Conservation (phyloP, 2,113 vertebrate genomes). For the Rhinogobius similis region DNA sequence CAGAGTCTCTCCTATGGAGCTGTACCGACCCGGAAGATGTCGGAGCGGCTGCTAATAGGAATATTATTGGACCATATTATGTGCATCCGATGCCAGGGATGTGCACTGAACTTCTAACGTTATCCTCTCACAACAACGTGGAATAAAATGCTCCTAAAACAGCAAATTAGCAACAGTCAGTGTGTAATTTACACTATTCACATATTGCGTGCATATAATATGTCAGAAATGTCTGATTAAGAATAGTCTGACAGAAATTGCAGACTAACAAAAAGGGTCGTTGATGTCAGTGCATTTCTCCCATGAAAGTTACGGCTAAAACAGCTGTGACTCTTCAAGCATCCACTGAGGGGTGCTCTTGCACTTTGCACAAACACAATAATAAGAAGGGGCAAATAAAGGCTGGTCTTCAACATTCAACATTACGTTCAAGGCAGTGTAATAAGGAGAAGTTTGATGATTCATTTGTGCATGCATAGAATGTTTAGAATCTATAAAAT, state of each 20-base stretch:
- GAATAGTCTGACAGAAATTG: background rate
- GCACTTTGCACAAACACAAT: background rate
- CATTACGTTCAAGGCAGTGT: too few species aligned
- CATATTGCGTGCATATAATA: background rate
- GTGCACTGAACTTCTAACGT: background rate
- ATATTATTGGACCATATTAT: conserved; percentile 38
- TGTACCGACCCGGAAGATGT: conserved; percentile 69
- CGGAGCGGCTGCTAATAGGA: background rate
- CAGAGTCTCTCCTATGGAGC: conserved; percentile 47
- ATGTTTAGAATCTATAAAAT: too few species aligned
- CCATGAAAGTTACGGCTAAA: background rate
- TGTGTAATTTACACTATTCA: background rate
- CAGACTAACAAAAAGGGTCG: background rate
- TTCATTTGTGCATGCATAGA: too few species aligned
- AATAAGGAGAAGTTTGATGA: too few species aligned
- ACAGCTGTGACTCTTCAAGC: background rate
- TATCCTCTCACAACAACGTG: background rate
- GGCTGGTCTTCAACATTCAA: too few species aligned
- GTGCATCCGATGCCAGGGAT: conserved; percentile 3
- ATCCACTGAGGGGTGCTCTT: conserved; percentile 36
- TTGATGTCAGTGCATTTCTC: background rate
- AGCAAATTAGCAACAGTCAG: background rate
- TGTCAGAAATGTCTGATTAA: too few species aligned
- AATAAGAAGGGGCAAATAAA: too few species aligned
- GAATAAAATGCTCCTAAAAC: background rate